Conservation (phyloP, 1,140 invertebrate genomes). For the Drosophila sechellia region DNA sequence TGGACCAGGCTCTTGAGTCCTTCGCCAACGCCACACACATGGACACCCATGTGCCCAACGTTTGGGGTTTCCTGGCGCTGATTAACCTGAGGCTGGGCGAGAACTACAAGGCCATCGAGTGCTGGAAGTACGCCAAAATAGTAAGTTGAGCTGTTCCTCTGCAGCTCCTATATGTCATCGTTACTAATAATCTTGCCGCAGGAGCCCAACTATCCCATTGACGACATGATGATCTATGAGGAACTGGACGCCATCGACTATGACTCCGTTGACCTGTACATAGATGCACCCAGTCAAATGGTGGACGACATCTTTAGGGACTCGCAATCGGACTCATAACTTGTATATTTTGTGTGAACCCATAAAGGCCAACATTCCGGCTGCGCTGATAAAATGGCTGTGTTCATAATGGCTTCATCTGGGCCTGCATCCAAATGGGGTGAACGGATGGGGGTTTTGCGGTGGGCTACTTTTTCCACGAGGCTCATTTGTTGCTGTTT, state of each 20-base stretch:
- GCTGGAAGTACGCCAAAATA: constrained; percentile 72
- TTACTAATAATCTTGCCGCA: not conserved
- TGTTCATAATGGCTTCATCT: constrained; percentile 38
- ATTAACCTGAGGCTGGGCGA: constrained; percentile 60
- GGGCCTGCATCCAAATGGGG: constrained; percentile 3
- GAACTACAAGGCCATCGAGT: constrained; percentile 60
- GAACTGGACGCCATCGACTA: constrained; percentile 58
- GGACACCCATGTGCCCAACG: constrained; percentile 59
- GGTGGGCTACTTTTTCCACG: constrained; percentile 2
- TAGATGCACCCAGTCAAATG: constrained; percentile 30
- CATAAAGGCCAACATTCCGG: constrained; percentile 15
- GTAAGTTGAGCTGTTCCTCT: constrained; percentile 27
- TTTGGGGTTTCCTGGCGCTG: constrained; percentile 69
- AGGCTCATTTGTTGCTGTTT: constrained; percentile 58
- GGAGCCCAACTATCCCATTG: constrained; percentile 42
- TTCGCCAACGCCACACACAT: constrained; percentile 47
- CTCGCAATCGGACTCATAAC: not conserved
- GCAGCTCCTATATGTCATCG: no score
- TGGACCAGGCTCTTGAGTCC: constrained; percentile 25
- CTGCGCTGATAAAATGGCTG: constrained; percentile 1
- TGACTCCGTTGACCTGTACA: constrained; percentile 55
- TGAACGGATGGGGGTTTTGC: constrained; percentile 3
- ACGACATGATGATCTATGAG: constrained; percentile 51
- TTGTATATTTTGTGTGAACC: constrained; percentile 27
- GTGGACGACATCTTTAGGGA: not conserved